These are phyloP conservation scores for Nothobranchius furzeri DNA, from an alignment of 2,113 vertebrate genomes.

Conservation along the genomic window DNA sequence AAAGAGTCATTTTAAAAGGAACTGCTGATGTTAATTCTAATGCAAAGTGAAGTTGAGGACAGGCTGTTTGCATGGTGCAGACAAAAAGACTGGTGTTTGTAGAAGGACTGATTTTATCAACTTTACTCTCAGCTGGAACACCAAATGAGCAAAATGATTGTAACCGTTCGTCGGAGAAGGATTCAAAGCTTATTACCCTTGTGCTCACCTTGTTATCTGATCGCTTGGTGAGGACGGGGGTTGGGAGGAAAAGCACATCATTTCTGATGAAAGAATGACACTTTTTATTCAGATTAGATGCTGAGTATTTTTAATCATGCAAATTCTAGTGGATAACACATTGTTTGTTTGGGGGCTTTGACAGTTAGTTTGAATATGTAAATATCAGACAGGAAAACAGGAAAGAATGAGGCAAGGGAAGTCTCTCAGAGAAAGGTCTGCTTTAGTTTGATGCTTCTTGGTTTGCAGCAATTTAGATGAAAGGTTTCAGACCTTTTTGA, in stretches of 20 bases:
- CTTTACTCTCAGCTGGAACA: conserved; percentile 37
- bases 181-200: conserved; percentile 69
- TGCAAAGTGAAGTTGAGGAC: conserved; percentile 45
- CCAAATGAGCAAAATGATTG: conserved; percentile 35
- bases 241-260: conserved; percentile 18
- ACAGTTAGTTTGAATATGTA: conserved; percentile 77
- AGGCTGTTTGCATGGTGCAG: conserved; percentile 34
- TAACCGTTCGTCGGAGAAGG: conserved; percentile 41
- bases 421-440: conserved; percentile 43
- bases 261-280: conserved; percentile 40
- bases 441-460: conserved; percentile 32
- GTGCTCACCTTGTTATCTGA: conserved; percentile 70
- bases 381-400: conserved; percentile 47
- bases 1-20: conserved; percentile 31
- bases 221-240: conserved; percentile 33
- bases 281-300: conserved; percentile 70
- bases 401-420: conserved; percentile 28
- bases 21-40: conserved; percentile 24
- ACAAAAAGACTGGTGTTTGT: conserved; percentile 5
- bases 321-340: conserved; percentile 72
- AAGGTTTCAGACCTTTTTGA: not conserved
- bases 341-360: conserved; percentile 73
- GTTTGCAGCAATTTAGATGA: not conserved
- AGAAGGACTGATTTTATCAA: conserved; percentile 43
- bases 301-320: conserved; percentile 69